Conservation (phyloP, 2,113 vertebrate species). For the Xenopus tropicalis region UCB_Xtro_10.0 CM004443.2:160711501-160712000, state of each 20-base stretch:
- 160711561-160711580: slow-evolving; percentile 47
- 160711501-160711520: slow-evolving; percentile 23
- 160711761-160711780: slow-evolving; percentile 58
- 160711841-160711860: slow-evolving; percentile 14
- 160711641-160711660: slow-evolving; percentile 66
- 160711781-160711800: slow-evolving; percentile 57
- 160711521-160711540: slow-evolving; percentile 43
- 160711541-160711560: slow-evolving; percentile 39
- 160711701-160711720: slow-evolving; percentile 49
- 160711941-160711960: too few species aligned
- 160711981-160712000: too few species aligned
- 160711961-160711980: too few species aligned
- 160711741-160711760: slow-evolving; percentile 57
- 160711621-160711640: slow-evolving; percentile 60
- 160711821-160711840: slow-evolving; percentile 12
- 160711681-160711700: slow-evolving; percentile 62
- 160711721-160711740: slow-evolving; percentile 57
- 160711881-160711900: slow-evolving; percentile 10
- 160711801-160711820: slow-evolving; percentile 50
- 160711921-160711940: too few species aligned
- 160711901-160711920: too few species aligned
- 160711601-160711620: slow-evolving; percentile 58
- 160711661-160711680: slow-evolving; percentile 74
- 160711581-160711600: slow-evolving; percentile 55
- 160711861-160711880: background rate